Percentiles rank a stretch among this genome's conserved stretches.
These are phyloP conservation scores for Phymanthus crucifer DNA, from an alignment of 92 coral and sea anemone genomes.

Conservation along the genomic window DNA sequence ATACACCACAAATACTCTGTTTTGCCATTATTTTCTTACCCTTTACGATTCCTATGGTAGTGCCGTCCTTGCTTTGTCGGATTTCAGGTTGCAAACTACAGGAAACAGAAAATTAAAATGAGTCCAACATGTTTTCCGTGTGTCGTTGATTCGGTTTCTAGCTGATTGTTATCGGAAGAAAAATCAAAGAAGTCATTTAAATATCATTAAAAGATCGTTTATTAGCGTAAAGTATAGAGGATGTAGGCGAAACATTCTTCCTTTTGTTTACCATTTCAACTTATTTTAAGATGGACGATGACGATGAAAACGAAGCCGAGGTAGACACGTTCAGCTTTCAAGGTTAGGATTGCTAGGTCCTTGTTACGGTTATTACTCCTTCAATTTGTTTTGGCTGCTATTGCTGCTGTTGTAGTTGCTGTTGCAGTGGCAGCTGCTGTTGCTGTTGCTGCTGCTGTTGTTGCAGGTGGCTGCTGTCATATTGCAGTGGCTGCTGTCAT, in stretches of 20 bases:
- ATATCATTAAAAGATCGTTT: not conserved
- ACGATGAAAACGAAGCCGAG: slow-evolving; percentile 33
- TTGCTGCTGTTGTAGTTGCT: too few relatives aligned
- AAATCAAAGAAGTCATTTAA: not conserved
- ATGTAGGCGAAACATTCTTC: not conserved
- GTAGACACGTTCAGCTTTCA: slow-evolving; percentile 58
- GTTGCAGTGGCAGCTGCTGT: too few relatives aligned
- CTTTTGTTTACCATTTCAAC: not conserved
- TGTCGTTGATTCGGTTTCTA: too few relatives aligned
- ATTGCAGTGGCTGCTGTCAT: too few relatives aligned
- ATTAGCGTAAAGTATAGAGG: not conserved
- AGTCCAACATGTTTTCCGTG: not conserved
- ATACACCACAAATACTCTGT: not conserved
- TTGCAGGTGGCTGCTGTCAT: too few relatives aligned
- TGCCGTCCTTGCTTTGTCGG: too few relatives aligned
- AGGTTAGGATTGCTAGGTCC: slow-evolving; percentile 51
- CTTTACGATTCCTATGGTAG: not conserved
- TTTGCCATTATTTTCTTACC: not conserved
- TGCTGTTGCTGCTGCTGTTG: too few relatives aligned
- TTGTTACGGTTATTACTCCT: too few relatives aligned
- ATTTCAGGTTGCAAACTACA: not conserved
- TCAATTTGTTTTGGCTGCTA: too few relatives aligned
- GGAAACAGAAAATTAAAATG: not conserved
- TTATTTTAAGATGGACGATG: slow-evolving; percentile 63
- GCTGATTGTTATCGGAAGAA: not conserved